Percentiles rank a stretch among this genome's conserved stretches.
Conservation (phyloP, 2,888 invertebrate species). For the Leptarthrus brevirostris region DNA sequence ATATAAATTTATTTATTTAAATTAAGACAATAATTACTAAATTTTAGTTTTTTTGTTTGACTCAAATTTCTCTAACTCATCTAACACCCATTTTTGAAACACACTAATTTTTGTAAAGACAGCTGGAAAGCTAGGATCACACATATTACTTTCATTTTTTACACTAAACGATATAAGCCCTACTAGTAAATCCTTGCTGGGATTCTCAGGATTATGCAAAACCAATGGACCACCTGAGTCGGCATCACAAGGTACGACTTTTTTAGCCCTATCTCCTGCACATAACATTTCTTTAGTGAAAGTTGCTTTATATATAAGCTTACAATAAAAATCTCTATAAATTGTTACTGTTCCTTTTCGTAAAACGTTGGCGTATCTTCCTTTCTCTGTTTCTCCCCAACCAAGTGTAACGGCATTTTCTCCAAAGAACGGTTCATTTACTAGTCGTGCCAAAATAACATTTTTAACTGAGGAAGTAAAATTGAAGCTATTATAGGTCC, state of each 20-base stretch:
- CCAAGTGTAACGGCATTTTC: background rate
- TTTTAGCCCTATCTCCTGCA: background rate
- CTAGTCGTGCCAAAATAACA: background rate
- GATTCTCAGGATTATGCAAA: background rate
- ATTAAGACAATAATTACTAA: too few species aligned
- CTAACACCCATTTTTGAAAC: background rate
- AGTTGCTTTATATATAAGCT: background rate
- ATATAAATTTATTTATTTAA: too few species aligned
- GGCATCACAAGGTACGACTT: background rate
- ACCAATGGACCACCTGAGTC: constrained; percentile 2
- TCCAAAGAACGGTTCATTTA: background rate
- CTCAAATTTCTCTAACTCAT: too few species aligned
- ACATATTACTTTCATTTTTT: background rate
- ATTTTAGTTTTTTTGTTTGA: too few species aligned
- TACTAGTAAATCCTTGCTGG: background rate
- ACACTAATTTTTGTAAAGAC: background rate
- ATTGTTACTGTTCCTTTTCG: background rate
- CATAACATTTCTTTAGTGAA: background rate
- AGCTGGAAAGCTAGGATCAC: background rate
- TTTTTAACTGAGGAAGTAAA: background rate
- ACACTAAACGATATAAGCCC: background rate
- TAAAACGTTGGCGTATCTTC: background rate
- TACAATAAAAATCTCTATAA: background rate
- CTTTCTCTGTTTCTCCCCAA: background rate
- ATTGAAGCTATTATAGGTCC: background rate